Evolutionary conservation across 2,113 vertebrate species (phyloP).

Genomic region (Gymnorhina tibicen): DNA sequence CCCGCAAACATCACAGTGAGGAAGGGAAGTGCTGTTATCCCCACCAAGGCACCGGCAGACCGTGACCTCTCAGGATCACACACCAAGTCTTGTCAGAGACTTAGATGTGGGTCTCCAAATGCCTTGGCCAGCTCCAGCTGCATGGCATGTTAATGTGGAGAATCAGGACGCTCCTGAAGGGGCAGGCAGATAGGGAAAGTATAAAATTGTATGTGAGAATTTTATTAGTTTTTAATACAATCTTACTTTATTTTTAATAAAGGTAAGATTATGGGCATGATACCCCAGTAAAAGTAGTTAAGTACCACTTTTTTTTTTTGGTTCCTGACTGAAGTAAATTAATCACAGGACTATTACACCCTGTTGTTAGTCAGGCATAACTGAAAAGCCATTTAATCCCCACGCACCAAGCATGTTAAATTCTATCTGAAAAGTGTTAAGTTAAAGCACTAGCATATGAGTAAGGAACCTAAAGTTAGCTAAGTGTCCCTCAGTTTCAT

Average conservation of each 20-base stretch:
- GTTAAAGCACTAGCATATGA: not conserved
- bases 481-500: not conserved
- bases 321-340: not conserved
- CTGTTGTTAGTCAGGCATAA: not conserved
- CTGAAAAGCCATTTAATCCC: not conserved
- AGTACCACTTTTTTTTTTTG: not conserved
- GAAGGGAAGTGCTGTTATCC: slow-evolving; percentile 6
- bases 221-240: slow-evolving; percentile 22
- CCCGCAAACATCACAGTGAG: not conserved
- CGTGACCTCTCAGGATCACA: slow-evolving; percentile 9
- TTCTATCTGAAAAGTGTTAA: not conserved
- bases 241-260: slow-evolving; percentile 32
- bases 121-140: not conserved
- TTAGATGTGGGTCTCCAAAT: not conserved
- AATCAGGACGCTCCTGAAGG: not conserved
- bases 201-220: not conserved
- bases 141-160: not conserved
- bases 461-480: not conserved
- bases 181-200: not conserved
- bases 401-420: not conserved
- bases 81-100: not conserved
- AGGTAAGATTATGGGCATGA: not conserved
- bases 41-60: not conserved
- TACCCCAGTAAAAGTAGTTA: not conserved
- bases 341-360: not conserved